These are phyloP conservation scores for Meloidogyne chitwoodi DNA, from an alignment of 1,140 invertebrate species.

Conservation along the genomic window DNA sequence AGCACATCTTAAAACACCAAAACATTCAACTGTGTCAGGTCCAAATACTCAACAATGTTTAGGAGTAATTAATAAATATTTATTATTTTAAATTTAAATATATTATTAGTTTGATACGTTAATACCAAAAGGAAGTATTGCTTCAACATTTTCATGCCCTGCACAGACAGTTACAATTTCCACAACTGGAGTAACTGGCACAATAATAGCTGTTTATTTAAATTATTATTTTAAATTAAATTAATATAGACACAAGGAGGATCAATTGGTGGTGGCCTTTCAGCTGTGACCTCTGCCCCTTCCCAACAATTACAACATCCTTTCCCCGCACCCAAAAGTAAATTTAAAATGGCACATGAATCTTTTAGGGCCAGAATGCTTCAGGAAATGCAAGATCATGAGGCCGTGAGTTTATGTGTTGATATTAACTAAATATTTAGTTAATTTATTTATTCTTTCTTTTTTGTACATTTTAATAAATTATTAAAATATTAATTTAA, in stretches of 20 bases:
- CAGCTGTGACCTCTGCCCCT: neutral
- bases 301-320: slow-evolving; percentile 8
- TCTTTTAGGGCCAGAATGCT: slow-evolving; percentile 44
- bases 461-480: too few relatives aligned
- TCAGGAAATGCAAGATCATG: slow-evolving; percentile 37
- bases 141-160: slow-evolving; percentile 17
- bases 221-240: neutral
- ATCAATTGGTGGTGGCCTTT: neutral
- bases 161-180: neutral
- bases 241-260: neutral
- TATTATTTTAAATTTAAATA: too few relatives aligned
- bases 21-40: slow-evolving; percentile 8
- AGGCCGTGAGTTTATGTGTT: slow-evolving; percentile 30
- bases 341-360: slow-evolving; percentile 47
- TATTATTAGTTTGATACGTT: neutral
- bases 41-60: neutral
- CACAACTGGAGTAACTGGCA: neutral
- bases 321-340: slow-evolving; percentile 35
- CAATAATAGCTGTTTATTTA: neutral
- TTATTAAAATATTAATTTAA: too few relatives aligned
- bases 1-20: slow-evolving; percentile 10
- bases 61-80: neutral
- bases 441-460: neutral
- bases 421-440: neutral
- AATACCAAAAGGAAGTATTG: slow-evolving; percentile 15